Conservation (phyloP, 2,797 vertebrate species). For the Erithacus rubecula region DNA sequence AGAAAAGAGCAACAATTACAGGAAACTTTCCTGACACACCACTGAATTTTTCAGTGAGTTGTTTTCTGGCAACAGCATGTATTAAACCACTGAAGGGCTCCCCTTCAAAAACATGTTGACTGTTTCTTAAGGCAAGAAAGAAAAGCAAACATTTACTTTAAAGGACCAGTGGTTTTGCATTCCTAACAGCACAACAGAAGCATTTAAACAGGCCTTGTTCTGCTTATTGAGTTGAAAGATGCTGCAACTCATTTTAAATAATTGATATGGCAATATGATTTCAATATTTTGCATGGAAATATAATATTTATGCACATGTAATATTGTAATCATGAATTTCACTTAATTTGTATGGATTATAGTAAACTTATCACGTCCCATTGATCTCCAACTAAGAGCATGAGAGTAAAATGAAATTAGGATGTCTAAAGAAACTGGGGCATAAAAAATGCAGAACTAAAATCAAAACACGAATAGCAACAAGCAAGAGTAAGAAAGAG, state of each 20-base stretch:
- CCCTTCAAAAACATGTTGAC: not conserved
- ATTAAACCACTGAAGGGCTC: not conserved
- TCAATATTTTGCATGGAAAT: not conserved
- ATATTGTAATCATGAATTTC: not conserved
- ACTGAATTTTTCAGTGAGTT: not conserved
- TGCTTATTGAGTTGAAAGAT: not conserved
- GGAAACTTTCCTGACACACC: not conserved
- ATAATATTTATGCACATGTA: not conserved
- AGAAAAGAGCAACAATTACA: slow-evolving; percentile 32
- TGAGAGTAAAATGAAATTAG: not conserved
- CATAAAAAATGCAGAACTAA: not conserved
- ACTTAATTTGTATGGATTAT: not conserved
- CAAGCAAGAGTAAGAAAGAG: not conserved
- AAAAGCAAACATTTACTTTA: not conserved
- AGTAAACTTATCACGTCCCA: not conserved
- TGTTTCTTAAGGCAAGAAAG: not conserved
- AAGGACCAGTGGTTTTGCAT: not conserved
- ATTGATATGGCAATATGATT: not conserved
- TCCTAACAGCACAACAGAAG: not conserved
- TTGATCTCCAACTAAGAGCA: not conserved
- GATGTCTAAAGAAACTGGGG: not conserved
- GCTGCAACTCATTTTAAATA: not conserved
- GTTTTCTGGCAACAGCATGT: not conserved
- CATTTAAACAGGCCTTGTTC: not conserved
- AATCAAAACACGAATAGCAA: not conserved